Base-by-base conservation (phyloP, 1,140 invertebrate species). In the Apis dorsata region DNA sequence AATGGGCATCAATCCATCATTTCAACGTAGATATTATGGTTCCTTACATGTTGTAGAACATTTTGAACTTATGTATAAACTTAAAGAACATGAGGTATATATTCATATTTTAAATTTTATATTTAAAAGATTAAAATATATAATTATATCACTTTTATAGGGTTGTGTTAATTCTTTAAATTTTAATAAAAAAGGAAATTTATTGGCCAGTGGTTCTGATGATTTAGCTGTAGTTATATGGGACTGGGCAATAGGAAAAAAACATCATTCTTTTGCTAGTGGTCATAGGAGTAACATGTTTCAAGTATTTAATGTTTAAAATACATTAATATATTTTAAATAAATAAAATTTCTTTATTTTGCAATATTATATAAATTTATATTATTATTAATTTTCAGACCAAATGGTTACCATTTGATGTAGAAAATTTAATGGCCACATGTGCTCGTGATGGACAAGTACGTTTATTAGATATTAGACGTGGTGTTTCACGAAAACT, bases 161-260 rank as follows among this genome's bases (percentile, higher is more conserved):
- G 98, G 98, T 65, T 99, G 98, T 95, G 98, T 99, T 15, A 99
- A 99, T 95, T 96, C 97, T 68, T 95, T 99, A 62, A 97, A 98
- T 94, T 99, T 99, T 93, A 98, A 98, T 94, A 95, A 95, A 72
- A 94, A 95, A 91, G 97, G 97, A 60, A 96, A 96, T 68, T 93
- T 97, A 68, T 92, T 99, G 72, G 97, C 96, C 1, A 98, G 97
- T 92, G 98, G 97, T 9, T 99, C 98, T 1, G 98, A 99, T 95
- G 98, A 99, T 94, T 95, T 97, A 15, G 95, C 95, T 66, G 95
- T 99, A 53, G 95, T 97, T 53, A 93, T 99, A 34, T 99, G 98
- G 98, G 97, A 99, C 91, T 99, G 98, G 98, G 95, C 97, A 19
- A 91, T 94, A 11, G 96, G 96, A 81, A 96, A 95, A 86, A 93